Percentiles rank a stretch among this genome's conserved stretches.
Evolutionary conservation across 2,113 vertebrate genomes (phyloP).

Genomic region (Gadus macrocephalus): DNA sequence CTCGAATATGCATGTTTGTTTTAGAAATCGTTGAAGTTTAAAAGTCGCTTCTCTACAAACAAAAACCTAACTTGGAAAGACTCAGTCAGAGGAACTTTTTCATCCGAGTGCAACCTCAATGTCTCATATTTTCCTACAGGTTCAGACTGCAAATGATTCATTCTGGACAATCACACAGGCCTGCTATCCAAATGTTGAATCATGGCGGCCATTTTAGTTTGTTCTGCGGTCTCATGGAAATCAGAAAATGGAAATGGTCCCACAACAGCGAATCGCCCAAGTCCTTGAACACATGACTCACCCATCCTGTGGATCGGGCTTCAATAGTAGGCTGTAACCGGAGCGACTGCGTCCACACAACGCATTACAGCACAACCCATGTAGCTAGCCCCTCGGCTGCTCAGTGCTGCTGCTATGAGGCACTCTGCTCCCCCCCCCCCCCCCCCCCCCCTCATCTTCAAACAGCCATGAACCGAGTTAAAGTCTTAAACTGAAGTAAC

Average conservation of each 20-base stretch:
- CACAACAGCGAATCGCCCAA: conserved; percentile 52
- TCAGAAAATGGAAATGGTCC: conserved; percentile 72
- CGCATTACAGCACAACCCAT: conserved; percentile 35
- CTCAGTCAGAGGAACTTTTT: too few relatives aligned
- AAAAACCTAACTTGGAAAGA: too few relatives aligned
- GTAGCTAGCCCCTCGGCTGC: conserved; percentile 46
- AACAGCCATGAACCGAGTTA: conserved; percentile 5
- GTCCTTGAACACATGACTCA: conserved; percentile 70
- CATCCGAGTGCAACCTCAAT: neutral
- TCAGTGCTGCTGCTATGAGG: conserved; percentile 15
- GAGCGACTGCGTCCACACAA: conserved; percentile 49
- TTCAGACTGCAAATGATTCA: conserved; percentile 37
- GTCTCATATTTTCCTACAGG: conserved; percentile 51
- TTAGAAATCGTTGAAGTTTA: too few relatives aligned
- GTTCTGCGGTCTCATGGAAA: conserved; percentile 64
- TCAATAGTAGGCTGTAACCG: conserved; percentile 57
- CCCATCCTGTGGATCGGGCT: conserved; percentile 64
- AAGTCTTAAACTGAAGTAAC: conserved; percentile 34
- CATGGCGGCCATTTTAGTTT: conserved; percentile 68
- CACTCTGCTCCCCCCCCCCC: neutral
- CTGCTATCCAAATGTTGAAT: conserved; percentile 36
- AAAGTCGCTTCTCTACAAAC: too few relatives aligned
- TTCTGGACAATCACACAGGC: conserved; percentile 37
- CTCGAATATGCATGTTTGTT: too few relatives aligned
- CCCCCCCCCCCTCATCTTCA: neutral